Conservation (phyloP, 2,113 vertebrate genomes). For the Xerus inauris region DNA sequence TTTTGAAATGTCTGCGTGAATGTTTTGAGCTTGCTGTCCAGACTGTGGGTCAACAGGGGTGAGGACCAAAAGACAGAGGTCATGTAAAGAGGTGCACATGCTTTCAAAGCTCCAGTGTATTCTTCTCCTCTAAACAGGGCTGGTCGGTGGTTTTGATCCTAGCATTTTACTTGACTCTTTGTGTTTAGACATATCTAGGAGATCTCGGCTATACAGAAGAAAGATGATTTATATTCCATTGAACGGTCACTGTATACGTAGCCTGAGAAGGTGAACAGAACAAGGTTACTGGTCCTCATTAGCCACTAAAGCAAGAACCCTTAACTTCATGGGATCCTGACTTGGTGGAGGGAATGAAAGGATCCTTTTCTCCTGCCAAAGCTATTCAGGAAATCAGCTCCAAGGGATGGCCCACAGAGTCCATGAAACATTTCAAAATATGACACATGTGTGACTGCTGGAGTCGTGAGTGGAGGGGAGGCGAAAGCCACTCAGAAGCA, state of each 20-base stretch:
- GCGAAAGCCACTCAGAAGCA: neutral
- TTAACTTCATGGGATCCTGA: constrained; percentile 22
- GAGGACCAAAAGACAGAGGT: neutral
- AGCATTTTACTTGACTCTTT: constrained; percentile 2
- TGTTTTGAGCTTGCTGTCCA: neutral
- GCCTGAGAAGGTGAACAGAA: constrained; percentile 22
- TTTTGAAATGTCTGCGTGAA: constrained; percentile 43
- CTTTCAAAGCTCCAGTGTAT: neutral
- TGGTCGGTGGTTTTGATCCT: neutral
- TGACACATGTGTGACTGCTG: neutral
- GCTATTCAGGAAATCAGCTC: neutral
- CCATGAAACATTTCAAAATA: neutral
- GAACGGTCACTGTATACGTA: constrained; percentile 24
- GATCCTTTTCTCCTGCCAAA: neutral
- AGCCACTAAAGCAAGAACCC: constrained; percentile 39
- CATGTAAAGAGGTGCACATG: neutral
- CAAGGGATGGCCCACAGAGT: neutral
- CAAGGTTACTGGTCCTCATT: neutral
- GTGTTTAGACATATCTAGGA: neutral
- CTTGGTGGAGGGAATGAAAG: neutral
- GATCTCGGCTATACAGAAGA: neutral
- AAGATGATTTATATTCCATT: constrained; percentile 1
- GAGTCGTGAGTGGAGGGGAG: neutral
- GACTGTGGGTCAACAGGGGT: neutral
- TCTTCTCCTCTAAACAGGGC: constrained; percentile 17